Conservation (phyloP, 2,113 vertebrate genomes). For the Dromaius novaehollandiae region DNA sequence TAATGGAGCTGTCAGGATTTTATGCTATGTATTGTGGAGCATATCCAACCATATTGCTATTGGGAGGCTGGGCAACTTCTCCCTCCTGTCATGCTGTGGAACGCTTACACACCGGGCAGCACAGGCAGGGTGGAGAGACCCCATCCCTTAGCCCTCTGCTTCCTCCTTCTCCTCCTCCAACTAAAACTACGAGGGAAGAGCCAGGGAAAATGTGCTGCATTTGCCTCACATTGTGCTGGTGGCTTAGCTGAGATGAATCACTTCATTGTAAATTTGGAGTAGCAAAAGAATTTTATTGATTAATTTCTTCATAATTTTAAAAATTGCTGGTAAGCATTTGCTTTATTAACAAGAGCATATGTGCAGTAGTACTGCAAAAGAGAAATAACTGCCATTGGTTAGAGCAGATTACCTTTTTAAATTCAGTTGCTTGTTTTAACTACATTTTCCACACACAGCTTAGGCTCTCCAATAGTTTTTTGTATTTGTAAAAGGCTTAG, state of each 20-base stretch:
- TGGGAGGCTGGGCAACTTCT: background rate
- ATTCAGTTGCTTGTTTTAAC: background rate
- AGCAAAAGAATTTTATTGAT: constrained; percentile 12
- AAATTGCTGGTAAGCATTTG: background rate
- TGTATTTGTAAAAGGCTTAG: background rate
- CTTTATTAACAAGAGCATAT: background rate
- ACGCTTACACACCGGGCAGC: background rate
- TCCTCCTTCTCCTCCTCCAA: background rate
- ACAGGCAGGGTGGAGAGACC: background rate
- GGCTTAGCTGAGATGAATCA: background rate
- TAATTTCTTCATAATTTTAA: background rate
- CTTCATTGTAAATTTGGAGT: background rate
- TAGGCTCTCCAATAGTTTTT: constrained; percentile 28
- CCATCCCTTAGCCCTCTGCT: background rate
- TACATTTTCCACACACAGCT: background rate
- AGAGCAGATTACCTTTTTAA: background rate
- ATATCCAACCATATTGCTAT: background rate
- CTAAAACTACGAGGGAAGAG: background rate
- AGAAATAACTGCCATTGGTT: background rate
- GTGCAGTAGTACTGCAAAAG: background rate
- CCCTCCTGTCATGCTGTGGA: background rate
- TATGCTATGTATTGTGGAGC: background rate
- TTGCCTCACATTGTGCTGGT: background rate
- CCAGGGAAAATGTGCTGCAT: background rate
- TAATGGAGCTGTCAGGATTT: background rate